Evolutionary conservation across 2,113 vertebrate genomes (phyloP), one percentile per base, ranked within the genome.

Genomic region (Lasiurus borealis): DNA sequence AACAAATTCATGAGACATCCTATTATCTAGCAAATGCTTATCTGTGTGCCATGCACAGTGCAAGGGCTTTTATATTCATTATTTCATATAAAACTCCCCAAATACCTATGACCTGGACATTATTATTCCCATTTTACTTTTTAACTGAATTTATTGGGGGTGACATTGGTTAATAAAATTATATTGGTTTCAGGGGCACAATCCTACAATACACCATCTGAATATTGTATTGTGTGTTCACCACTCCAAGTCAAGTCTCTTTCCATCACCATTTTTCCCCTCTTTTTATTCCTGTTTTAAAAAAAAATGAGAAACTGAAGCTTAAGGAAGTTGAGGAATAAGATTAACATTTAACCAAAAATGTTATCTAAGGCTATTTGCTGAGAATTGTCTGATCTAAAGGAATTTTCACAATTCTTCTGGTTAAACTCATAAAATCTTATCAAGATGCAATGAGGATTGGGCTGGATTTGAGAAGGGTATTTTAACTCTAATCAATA

Each of bases 401-500:
- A 81, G 25, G 29, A 72, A 91, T 89, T 8, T 48, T 88, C n/a
- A 89, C 52, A 88, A 40, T 52, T 78, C 64, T 40, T n/a, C 36
- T n/a, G n/a, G 4, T 44, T 81, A 91, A 90, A 81, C 6, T 12
- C 50, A 36, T 19, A 68, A 68, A 68, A 46, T 77, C 80, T 95
- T n/a, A 92, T 52, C 68, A 89, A 92, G 29, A 46, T 83, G 1
- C 34, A 48, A 27, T 57, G 44, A 84, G 23, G 44, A 80, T 90
- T 95, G 91, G 36, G 75, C 10, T 76, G 2, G n/a, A 73, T 94
- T 80, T 80, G 59, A 82, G 59, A 85, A 59, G 16, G 19, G 10
- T 59, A 18, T 23, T 91, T 88, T 91, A 77, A 80, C 93, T 85
- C 52, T 76, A 85, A 77, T 94, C 95, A 81, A 6, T 14, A 95